A percentile compares a stretch with the other conserved stretches of the same genome.
Evolutionary conservation across 2,888 invertebrate genomes (phyloP).

Genomic region (Tetheella fluctuosa): DNA sequence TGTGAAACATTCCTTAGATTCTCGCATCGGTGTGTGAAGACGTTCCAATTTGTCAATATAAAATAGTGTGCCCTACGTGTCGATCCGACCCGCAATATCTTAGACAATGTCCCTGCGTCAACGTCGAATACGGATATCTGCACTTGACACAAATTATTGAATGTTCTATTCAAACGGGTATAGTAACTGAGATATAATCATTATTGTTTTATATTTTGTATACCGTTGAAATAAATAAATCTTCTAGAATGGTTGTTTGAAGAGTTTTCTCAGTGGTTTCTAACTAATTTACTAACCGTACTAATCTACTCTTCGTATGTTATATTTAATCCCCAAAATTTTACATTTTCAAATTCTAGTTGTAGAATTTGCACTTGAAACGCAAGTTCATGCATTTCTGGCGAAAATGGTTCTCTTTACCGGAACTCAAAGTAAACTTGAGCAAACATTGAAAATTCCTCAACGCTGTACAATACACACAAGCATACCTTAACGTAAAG

Average conservation of each 20-base stretch:
- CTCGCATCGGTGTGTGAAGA: conserved; percentile 26
- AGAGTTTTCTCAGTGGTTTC: too few species aligned
- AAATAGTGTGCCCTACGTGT: conserved; percentile 25
- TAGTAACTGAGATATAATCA: neutral
- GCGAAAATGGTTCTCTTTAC: conserved; percentile 27
- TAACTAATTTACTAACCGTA: too few species aligned
- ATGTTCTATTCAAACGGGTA: conserved; percentile 9
- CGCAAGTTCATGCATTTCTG: conserved; percentile 42
- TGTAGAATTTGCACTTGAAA: conserved; percentile 39
- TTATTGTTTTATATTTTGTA: neutral
- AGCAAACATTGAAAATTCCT: conserved; percentile 42
- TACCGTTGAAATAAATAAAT: too few species aligned
- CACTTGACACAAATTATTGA: conserved; percentile 35
- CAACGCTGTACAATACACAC: conserved; percentile 10
- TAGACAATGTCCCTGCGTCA: conserved; percentile 30
- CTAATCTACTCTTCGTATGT: too few species aligned
- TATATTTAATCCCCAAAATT: conserved; percentile 14
- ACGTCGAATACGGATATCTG: conserved; percentile 35
- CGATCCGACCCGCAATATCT: conserved; percentile 27
- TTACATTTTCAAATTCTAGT: conserved; percentile 24
- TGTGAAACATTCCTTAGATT: conserved; percentile 20
- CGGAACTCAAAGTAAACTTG: conserved; percentile 39
- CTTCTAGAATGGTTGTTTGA: too few species aligned
- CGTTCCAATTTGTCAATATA: conserved; percentile 42
- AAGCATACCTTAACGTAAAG: neutral